Percentiles rank a stretch among this genome's conserved stretches.
phyloP scores from a whole-genome alignment of 1,140 invertebrate species.

The Penaeus chinensis region DNA sequence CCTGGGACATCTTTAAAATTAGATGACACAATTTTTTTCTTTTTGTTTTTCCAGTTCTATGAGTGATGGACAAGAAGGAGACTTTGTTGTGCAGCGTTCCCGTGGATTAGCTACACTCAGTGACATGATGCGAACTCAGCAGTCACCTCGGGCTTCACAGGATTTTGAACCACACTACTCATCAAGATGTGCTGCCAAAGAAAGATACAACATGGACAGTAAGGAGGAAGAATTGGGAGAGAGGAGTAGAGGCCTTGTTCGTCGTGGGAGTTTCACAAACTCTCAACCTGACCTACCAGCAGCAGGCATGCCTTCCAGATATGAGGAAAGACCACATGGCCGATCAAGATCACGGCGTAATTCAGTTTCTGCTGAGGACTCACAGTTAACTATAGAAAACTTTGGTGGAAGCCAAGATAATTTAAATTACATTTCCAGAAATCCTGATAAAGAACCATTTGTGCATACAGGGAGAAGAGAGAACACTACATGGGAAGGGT shows the following conservation, averaged over 20 bases:
- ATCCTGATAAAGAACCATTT: slow-evolving; percentile 82
- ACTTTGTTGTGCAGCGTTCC: slow-evolving; percentile 64
- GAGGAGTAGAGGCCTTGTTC: slow-evolving; percentile 61
- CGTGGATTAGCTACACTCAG: slow-evolving; percentile 62
- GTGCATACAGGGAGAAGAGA: slow-evolving; percentile 66
- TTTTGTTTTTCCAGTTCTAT: slow-evolving; percentile 55
- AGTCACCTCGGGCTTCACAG: slow-evolving; percentile 48
- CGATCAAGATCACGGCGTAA: slow-evolving; percentile 85
- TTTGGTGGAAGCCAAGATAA: slow-evolving; percentile 86
- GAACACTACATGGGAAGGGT: slow-evolving; percentile 39
- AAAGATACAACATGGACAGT: slow-evolving; percentile 74
- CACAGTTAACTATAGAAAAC: slow-evolving; percentile 87
- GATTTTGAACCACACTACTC: slow-evolving; percentile 32
- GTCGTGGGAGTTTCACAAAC: slow-evolving; percentile 60
- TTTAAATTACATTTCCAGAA: slow-evolving; percentile 75
- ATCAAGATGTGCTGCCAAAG: slow-evolving; percentile 73
- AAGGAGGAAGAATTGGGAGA: slow-evolving; percentile 77
- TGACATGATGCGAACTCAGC: slow-evolving; percentile 62
- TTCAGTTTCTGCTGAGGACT: slow-evolving; percentile 84
- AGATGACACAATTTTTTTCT: too few relatives aligned
- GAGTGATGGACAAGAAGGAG: slow-evolving; percentile 64
- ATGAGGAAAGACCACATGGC: slow-evolving; percentile 71
- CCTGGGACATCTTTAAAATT: too few relatives aligned
- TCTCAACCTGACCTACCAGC: slow-evolving; percentile 59
- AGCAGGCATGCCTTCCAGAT: slow-evolving; percentile 58